Conservation (phyloP, 1,140 invertebrate species). For the Neodiprion lecontei region DNA sequence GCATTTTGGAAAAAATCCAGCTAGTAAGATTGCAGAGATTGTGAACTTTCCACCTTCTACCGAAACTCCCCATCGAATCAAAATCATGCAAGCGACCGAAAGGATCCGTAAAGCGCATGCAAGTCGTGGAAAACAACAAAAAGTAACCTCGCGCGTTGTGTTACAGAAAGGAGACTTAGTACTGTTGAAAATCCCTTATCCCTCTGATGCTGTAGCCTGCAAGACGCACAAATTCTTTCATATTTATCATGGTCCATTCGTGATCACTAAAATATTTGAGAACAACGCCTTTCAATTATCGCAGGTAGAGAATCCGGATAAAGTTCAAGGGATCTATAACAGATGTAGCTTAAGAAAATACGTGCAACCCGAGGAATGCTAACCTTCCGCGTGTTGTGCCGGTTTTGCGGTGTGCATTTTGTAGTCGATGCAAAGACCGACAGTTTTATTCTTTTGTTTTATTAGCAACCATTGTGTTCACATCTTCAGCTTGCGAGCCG, state of each 20-base stretch:
- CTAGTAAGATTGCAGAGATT: not conserved
- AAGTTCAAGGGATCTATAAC: not conserved
- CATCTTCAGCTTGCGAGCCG: not conserved
- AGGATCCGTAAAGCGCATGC: not conserved
- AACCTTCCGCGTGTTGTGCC: not conserved
- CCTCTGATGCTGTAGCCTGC: not conserved
- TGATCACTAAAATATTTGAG: not conserved
- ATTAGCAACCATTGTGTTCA: not conserved
- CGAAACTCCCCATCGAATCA: not conserved
- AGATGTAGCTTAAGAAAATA: not conserved
- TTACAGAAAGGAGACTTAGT: not conserved
- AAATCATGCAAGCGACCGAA: not conserved
- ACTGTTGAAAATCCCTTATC: not conserved
- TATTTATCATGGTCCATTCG: not conserved
- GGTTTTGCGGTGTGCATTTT: not conserved
- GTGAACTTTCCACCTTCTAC: not conserved
- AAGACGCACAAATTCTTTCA: not conserved
- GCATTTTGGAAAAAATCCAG: not conserved
- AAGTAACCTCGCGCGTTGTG: not conserved
- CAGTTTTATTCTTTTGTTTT: not conserved
- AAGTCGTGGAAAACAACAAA: not conserved
- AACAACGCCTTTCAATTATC: constrained; percentile 7
- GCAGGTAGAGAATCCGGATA: not conserved
- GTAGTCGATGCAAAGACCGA: not conserved
- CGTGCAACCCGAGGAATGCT: not conserved